Evolutionary conservation across 2,113 vertebrate species (phyloP).

Genomic region (Todiramphus saurophagus): DNA sequence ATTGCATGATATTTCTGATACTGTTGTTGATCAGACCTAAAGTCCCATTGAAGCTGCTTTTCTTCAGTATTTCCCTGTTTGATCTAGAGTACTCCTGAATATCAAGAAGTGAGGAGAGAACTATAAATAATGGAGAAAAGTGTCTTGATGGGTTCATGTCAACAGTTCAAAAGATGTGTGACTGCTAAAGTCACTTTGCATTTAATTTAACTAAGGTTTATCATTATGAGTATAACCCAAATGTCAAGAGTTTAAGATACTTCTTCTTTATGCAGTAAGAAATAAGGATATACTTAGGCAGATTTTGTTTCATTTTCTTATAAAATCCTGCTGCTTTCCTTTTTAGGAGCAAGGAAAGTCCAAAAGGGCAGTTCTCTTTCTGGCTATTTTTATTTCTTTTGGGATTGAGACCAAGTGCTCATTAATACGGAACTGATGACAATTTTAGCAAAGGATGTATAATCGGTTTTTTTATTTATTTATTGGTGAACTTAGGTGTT

Average conservation of each 20-base stretch:
- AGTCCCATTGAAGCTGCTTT: neutral
- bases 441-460: neutral
- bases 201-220: slow-evolving; percentile 2
- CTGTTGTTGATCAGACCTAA: neutral
- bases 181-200: neutral
- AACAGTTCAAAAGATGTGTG: neutral
- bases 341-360: neutral
- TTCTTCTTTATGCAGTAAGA: neutral
- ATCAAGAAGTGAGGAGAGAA: neutral
- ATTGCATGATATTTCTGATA: neutral
- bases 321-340: neutral
- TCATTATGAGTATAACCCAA: neutral
- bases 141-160: neutral
- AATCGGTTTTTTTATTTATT: neutral
- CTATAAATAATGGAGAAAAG: neutral
- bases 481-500: neutral
- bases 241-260: slow-evolving; percentile 2
- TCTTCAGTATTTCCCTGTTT: neutral
- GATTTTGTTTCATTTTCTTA: neutral
- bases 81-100: neutral
- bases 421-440: neutral
- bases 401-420: neutral
- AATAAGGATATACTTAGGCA: neutral
- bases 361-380: neutral
- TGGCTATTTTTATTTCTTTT: neutral